phyloP scores from a whole-genome alignment of 2,797 vertebrate species.

The Cygnus olor region DNA sequence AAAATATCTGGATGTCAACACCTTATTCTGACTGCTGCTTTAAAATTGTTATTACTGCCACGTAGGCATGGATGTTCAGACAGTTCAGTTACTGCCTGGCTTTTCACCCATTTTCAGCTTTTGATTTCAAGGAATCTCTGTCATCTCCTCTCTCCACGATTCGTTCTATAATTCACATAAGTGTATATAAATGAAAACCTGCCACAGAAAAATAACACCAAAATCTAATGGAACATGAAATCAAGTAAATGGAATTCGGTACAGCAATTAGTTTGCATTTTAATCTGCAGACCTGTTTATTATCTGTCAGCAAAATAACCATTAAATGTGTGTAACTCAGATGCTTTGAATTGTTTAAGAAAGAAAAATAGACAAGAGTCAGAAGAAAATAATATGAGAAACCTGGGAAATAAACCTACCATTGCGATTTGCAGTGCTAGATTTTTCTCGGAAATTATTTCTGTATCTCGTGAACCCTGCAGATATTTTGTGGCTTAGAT shows the following conservation, averaged over 20 bases:
- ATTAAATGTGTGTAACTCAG: conserved; percentile 21
- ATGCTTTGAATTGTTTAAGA: conserved; percentile 60
- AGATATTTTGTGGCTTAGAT: neutral
- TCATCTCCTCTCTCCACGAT: neutral
- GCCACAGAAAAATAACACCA: conserved; percentile 25
- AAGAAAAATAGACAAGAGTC: conserved; percentile 4
- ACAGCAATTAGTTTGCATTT: conserved; percentile 71
- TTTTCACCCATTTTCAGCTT: conserved; percentile 32
- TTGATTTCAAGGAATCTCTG: neutral
- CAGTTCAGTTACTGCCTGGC: conserved; percentile 25
- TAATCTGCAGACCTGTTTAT: conserved; percentile 61
- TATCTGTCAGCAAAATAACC: conserved; percentile 39
- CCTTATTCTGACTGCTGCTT: conserved; percentile 23
- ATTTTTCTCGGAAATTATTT: neutral
- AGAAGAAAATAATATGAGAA: conserved; percentile 30
- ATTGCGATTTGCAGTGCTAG: neutral
- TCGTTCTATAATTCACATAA: conserved; percentile 21
- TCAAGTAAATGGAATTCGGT: conserved; percentile 59
- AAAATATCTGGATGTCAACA: conserved; percentile 15
- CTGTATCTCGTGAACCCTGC: neutral
- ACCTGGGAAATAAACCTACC: neutral
- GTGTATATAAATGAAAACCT: conserved; percentile 33
- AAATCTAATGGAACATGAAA: conserved; percentile 68
- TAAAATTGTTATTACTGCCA: conserved; percentile 1
- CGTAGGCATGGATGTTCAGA: neutral